These are phyloP conservation scores for Pangasianodon hypophthalmus DNA, from an alignment of 2,113 vertebrate species.

Conservation along the genomic window DNA sequence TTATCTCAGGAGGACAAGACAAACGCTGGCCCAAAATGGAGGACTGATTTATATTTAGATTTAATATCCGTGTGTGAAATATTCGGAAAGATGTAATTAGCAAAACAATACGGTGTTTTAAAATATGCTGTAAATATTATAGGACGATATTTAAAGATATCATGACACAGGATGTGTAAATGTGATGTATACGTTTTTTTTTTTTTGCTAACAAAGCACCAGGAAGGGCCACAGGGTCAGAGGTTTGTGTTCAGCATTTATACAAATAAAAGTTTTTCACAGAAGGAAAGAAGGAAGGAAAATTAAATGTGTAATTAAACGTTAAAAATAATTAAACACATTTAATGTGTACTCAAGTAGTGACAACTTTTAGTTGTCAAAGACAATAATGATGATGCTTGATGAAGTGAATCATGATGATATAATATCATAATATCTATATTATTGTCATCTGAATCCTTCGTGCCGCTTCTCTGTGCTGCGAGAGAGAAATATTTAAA, in stretches of 20 bases:
- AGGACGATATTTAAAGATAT: neutral
- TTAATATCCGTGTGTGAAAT: neutral
- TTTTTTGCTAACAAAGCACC: too few species aligned
- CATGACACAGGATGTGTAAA: neutral
- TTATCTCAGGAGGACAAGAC: neutral
- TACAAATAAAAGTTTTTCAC: neutral
- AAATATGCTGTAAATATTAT: neutral
- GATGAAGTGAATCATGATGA: neutral
- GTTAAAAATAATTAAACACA: neutral
- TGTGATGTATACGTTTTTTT: neutral
- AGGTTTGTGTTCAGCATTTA: neutral
- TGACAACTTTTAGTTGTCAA: neutral
- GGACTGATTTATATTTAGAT: neutral
- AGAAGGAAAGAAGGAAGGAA: neutral
- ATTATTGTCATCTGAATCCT: neutral
- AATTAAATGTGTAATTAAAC: neutral
- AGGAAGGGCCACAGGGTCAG: neutral
- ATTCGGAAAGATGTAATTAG: neutral
- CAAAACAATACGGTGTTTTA: neutral
- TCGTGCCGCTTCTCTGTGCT: neutral
- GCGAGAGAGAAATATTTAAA: neutral
- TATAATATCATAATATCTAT: neutral
- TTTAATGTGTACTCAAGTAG: neutral
- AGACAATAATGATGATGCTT: neutral
- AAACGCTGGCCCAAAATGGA: neutral